A percentile compares a stretch with the other conserved stretches of the same genome.
Conservation (phyloP, 2,888 invertebrate species). For the Rhopalosiphum nymphaeae region DNA sequence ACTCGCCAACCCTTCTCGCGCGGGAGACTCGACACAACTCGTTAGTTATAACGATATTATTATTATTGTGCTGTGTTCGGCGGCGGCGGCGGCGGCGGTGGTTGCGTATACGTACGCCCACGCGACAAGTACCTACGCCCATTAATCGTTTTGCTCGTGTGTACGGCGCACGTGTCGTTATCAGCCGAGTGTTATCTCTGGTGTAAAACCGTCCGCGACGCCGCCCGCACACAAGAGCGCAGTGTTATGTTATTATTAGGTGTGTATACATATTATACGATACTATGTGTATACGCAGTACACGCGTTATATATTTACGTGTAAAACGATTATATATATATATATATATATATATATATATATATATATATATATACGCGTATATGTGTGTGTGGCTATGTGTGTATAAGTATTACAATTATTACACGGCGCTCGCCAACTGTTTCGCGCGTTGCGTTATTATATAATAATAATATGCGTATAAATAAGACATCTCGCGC, state of each 20-base stretch:
- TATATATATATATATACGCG: too few species aligned
- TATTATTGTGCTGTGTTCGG: neutral
- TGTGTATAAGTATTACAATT: neutral
- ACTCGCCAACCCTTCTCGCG: neutral
- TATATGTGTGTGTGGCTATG: too few species aligned
- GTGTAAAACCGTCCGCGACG: neutral
- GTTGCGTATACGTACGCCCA: neutral
- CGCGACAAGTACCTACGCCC: neutral
- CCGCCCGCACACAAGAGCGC: constrained; percentile 2
- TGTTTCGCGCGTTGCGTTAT: neutral
- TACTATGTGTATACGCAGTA: too few species aligned
- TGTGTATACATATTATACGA: too few species aligned
- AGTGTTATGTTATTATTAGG: neutral
- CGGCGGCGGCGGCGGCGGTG: neutral
- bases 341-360: neutral
- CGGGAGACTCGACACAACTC: neutral
- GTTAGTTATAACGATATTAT: neutral
- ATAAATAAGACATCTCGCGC: neutral
- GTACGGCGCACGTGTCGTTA: neutral
- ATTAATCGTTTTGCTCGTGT: neutral
- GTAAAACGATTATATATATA: too few species aligned
- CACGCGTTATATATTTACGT: too few species aligned
- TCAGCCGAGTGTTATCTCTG: neutral
- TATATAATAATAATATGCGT: neutral
- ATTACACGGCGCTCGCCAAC: constrained; percentile 9